Percentiles rank a stretch among this genome's conserved stretches.
phyloP scores from a whole-genome alignment of 2,113 vertebrate species.

The Oreochromis aureus region DNA sequence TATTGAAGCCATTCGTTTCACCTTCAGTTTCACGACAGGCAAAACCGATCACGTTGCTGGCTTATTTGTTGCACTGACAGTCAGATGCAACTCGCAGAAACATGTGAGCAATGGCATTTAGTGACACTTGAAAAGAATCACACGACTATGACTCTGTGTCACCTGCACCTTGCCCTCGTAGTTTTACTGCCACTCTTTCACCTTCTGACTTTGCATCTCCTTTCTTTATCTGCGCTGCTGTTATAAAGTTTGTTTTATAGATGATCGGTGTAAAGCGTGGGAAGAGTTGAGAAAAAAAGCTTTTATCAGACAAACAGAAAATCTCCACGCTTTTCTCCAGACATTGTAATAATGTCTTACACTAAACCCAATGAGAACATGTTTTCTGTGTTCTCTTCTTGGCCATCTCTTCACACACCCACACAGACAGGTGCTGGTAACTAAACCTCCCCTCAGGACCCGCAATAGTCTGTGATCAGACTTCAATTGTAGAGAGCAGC shows the following conservation, averaged over 20 bases:
- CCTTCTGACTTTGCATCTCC: background rate
- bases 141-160: background rate
- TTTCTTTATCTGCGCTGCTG: background rate
- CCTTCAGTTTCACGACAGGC: slow-evolving; percentile 7
- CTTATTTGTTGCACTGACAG: background rate
- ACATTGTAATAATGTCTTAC: background rate
- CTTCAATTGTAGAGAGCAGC: background rate
- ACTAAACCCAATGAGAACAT: background rate
- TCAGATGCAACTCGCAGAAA: slow-evolving; percentile 16
- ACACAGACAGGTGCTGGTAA: slow-evolving; percentile 61
- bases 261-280: background rate
- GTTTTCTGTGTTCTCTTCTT: slow-evolving; percentile 40
- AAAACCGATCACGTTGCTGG: background rate
- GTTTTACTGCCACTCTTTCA: background rate
- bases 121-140: background rate
- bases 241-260: background rate
- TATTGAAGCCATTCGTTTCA: slow-evolving; percentile 51
- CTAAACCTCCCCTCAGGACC: slow-evolving; percentile 22
- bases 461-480: background rate
- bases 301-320: background rate
- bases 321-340: background rate
- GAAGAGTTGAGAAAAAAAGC: background rate
- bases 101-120: background rate
- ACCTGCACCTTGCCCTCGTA: background rate
- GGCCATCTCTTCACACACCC: slow-evolving; percentile 53